Evolutionary conservation across 2,113 vertebrate genomes (phyloP).

Genomic region (Haemorhous mexicanus): DNA sequence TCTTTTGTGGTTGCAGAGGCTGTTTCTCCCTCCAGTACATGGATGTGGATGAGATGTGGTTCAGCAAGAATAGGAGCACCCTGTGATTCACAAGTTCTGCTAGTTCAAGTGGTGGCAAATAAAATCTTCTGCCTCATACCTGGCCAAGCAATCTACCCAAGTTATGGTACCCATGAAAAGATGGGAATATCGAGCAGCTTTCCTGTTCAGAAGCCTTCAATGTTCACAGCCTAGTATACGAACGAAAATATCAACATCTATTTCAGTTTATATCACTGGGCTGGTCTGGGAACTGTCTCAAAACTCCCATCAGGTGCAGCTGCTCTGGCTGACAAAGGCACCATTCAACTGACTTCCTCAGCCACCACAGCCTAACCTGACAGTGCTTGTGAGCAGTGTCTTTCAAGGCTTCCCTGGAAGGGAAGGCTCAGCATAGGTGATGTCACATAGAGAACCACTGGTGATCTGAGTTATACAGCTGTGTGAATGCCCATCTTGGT

Average conservation of each 20-base stretch:
- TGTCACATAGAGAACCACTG: not conserved
- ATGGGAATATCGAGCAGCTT: not conserved
- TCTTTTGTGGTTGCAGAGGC: not conserved
- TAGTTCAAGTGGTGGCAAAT: not conserved
- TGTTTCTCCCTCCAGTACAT: not conserved
- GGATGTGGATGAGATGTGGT: not conserved
- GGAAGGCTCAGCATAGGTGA: not conserved
- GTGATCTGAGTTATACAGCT: not conserved
- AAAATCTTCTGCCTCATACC: not conserved
- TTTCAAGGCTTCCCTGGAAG: not conserved
- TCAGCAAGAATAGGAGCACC: not conserved
- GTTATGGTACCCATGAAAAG: not conserved
- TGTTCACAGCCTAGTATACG: not conserved
- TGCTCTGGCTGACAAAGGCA: not conserved
- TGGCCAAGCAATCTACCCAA: not conserved
- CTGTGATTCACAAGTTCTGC: not conserved
- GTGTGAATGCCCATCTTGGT: not conserved
- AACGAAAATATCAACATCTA: not conserved
- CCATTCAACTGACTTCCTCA: not conserved
- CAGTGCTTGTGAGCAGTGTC: not conserved
- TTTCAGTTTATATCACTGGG: not conserved
- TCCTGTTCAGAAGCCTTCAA: not conserved
- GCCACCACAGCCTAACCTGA: not conserved
- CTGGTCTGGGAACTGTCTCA: not conserved
- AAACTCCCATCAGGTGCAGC: not conserved